Evolutionary conservation across 1,140 invertebrate genomes (phyloP).

Genomic region (Drosophila pallidifrons): DNA sequence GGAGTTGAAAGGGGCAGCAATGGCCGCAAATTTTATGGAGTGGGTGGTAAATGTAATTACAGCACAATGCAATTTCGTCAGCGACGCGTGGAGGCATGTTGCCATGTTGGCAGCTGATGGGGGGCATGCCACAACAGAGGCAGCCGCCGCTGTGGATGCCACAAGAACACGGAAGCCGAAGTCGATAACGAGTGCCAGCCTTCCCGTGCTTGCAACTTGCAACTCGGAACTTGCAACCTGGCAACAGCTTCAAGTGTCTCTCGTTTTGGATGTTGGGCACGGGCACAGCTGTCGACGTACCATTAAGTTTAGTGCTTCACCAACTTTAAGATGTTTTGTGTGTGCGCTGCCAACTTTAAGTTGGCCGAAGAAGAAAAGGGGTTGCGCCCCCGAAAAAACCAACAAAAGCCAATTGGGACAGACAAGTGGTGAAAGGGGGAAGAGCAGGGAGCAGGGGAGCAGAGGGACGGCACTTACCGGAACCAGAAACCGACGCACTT

Average conservation of each 20-base stretch:
- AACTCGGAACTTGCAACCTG: conserved; percentile 21
- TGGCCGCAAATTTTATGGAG: conserved; percentile 43
- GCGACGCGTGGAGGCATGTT: conserved; percentile 53
- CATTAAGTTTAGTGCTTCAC: conserved; percentile 44
- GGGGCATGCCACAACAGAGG: conserved; percentile 15
- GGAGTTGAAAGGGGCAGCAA: not conserved
- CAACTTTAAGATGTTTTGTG: conserved; percentile 62
- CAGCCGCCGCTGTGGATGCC: conserved; percentile 42
- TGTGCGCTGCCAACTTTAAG: conserved; percentile 21
- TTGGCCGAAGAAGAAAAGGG: not conserved
- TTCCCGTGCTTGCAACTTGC: conserved; percentile 17
- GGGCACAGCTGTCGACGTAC: conserved; percentile 15
- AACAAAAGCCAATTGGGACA: conserved; percentile 41
- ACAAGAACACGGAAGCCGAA: conserved; percentile 67
- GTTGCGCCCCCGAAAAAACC: conserved; percentile 30
- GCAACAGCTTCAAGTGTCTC: conserved; percentile 7
- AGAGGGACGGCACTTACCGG: conserved; percentile 86
- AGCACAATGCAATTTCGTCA: conserved; percentile 81
- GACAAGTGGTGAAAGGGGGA: not conserved
- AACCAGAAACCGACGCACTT: conserved; percentile 91
- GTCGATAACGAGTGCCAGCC: conserved; percentile 78
- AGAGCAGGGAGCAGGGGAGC: not conserved
- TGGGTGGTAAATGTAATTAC: conserved; percentile 76
- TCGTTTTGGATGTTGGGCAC: not conserved
- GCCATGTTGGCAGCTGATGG: conserved; percentile 18